phyloP scores from a whole-genome alignment of 2,888 invertebrate species.

The Agrilus mali region DNA sequence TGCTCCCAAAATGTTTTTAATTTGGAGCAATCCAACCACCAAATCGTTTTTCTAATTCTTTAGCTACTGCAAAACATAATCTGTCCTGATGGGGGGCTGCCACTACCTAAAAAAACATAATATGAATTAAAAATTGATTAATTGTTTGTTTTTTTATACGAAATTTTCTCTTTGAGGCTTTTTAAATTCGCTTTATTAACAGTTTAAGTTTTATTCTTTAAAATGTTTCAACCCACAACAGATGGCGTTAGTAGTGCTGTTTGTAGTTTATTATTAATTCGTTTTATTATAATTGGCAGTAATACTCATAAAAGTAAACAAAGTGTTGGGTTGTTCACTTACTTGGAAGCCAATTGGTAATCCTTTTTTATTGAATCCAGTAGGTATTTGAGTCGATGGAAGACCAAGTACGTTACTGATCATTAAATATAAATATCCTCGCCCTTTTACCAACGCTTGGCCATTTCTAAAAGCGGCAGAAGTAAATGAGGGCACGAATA shows the following conservation, averaged over 20 bases:
- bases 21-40: constrained; percentile 55
- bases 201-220: no score
- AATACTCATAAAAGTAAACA: no score
- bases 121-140: neutral
- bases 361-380: constrained; percentile 46
- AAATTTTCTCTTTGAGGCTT: neutral
- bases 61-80: constrained; percentile 68
- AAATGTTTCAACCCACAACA: no score
- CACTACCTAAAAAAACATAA: constrained; percentile 42
- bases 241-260: no score
- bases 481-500: constrained; percentile 60
- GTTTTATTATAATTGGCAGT: no score
- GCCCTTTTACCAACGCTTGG: constrained; percentile 43
- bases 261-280: no score
- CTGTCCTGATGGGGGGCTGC: constrained; percentile 65
- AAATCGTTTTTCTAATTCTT: constrained; percentile 62
- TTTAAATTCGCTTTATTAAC: no score
- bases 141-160: neutral
- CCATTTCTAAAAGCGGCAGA: constrained; percentile 52
- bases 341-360: constrained; percentile 70
- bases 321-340: constrained; percentile 3
- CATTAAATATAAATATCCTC: constrained; percentile 50
- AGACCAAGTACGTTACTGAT: constrained; percentile 59
- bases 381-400: constrained; percentile 64
- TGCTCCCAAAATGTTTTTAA: no score